Evolutionary conservation across 1,140 invertebrate species (phyloP), one percentile per base, ranked within the genome.

Genomic region (Drosophila pallidifrons): DNA sequence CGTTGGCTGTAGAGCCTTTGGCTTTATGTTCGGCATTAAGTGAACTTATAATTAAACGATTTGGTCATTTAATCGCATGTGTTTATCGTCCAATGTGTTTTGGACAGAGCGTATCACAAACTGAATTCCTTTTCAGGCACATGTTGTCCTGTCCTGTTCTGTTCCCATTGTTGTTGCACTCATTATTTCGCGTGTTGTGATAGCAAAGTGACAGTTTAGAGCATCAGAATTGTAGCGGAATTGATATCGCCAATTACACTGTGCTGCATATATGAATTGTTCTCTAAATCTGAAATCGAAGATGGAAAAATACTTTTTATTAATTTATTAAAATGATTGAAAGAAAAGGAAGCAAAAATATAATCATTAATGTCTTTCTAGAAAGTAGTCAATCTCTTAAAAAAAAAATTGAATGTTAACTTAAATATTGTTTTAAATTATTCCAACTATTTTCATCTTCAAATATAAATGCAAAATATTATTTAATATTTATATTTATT

Each of bases 21-120:
- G 83, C 80, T 72, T 88, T 88, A 70, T 63, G 59, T 63, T 55
- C n/a, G 65, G 69, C 81, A 81, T 89, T 88, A 88, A 88, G 81
- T 81, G 85, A 82, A 81, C 75, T 89, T 88, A 89, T 89, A 89
- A 89, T 89, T 89, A 89, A 89, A 90, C 86, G 86, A 83, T 90
- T 90, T 89, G 71, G 65, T 69, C 81, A 77, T 79, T 90, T 85
- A 90, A 89, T 90, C 85, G 77, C 71, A 73, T 85, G 71, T 66
- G 78, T 85, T 85, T 89, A 89, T 83, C 79, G 76, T 41, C 38
- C 65, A 70, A 68, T 63, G 60, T 67, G 73, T 57, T 49, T 60
- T 60, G 64, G 5, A 25, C 58, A 46, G 45, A 20, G 35, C 63
- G 30, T 52, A 25, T 55, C 58, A 55, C 58, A 68, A 58, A 68